Evolutionary conservation across 2,113 vertebrate genomes (phyloP).

Genomic region (Leiothrix lutea): DNA sequence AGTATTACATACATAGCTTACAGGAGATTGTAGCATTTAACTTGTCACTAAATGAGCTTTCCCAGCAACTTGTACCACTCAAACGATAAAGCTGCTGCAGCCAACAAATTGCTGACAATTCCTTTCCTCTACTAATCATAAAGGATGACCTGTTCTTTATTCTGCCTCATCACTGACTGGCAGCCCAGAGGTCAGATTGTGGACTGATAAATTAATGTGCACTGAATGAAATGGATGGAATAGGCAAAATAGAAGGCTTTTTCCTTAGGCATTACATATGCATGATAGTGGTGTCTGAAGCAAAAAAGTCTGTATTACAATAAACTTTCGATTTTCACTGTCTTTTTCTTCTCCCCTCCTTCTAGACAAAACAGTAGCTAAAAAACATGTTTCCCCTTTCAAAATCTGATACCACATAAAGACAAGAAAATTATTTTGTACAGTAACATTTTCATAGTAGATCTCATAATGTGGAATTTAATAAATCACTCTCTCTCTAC

Average conservation of each 20-base stretch:
- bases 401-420: background rate
- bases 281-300: background rate
- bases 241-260: background rate
- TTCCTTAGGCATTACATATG: background rate
- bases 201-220: background rate
- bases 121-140: background rate
- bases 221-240: background rate
- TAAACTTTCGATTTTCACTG: accelerated
- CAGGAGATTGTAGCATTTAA: slow-evolving; percentile 1
- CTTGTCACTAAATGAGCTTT: background rate
- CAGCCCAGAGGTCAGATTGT: background rate
- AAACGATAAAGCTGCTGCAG: background rate
- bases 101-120: background rate
- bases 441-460: background rate
- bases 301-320: background rate
- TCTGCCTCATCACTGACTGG: background rate
- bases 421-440: background rate
- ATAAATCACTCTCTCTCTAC: background rate
- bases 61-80: background rate
- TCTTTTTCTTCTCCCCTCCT: background rate
- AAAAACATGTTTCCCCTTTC: background rate
- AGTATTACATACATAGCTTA: background rate
- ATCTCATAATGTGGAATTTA: background rate
- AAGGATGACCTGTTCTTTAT: background rate
- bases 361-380: background rate